Evolutionary conservation across 2,113 vertebrate species (phyloP).

Genomic region (Isurus oxyrinchus): DNA sequence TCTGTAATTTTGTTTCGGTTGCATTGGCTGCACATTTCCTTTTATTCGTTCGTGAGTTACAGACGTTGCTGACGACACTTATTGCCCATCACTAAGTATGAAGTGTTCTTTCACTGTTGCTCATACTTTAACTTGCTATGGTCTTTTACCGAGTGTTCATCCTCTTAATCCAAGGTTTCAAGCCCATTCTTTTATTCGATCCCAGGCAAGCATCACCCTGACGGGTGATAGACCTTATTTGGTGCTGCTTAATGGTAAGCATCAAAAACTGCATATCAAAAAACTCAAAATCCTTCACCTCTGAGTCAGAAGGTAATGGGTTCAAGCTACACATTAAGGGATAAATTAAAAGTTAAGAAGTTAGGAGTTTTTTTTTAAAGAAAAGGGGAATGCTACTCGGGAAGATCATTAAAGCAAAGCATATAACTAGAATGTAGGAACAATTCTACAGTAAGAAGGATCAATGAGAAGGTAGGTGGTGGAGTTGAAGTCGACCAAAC

Average conservation of each 20-base stretch:
- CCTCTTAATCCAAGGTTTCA: not conserved
- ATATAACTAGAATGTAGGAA: not conserved
- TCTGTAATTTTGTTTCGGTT: not conserved
- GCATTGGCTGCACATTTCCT: not conserved
- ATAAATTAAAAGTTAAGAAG: not conserved
- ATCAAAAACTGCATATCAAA: not conserved
- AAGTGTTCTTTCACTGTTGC: not conserved
- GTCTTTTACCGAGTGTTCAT: not conserved
- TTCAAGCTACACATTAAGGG: not conserved
- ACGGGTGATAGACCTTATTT: not conserved
- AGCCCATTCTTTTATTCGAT: not conserved
- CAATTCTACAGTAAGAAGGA: not conserved
- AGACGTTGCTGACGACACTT: not conserved
- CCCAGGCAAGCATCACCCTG: not conserved
- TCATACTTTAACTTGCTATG: not conserved
- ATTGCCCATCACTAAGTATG: not conserved
- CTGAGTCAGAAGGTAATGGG: not conserved
- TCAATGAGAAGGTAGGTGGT: not conserved
- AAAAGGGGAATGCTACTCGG: not conserved
- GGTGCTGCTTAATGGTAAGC: not conserved
- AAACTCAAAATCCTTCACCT: not conserved
- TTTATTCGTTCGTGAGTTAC: not conserved
- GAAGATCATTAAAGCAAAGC: not conserved
- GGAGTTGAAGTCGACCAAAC: not conserved
- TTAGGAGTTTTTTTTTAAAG: not conserved